Evolutionary conservation across 2,888 invertebrate genomes (phyloP).

Genomic region (Rhodophaea formosa): DNA sequence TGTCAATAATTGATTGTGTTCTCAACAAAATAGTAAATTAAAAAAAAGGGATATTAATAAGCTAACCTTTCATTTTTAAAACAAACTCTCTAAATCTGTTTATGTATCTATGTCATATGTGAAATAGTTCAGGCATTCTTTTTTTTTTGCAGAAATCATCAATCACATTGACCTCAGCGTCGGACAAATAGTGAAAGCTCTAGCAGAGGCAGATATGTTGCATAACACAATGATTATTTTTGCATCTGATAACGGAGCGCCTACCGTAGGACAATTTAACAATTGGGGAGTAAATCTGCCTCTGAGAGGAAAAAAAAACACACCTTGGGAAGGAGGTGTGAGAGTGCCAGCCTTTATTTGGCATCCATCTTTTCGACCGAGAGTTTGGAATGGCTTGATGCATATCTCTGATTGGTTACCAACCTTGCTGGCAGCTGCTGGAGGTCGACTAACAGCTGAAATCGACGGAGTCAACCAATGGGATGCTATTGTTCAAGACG

Average conservation of each 20-base stretch:
- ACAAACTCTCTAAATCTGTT: too few relatives aligned
- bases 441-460: constrained; percentile 49
- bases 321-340: constrained; percentile 92
- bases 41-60: too few relatives aligned
- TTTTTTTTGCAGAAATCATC: constrained; percentile 79
- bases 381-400: constrained; percentile 83
- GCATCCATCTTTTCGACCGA: constrained; percentile 81
- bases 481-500: constrained; percentile 80
- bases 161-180: constrained; percentile 90
- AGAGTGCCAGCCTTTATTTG: constrained; percentile 89
- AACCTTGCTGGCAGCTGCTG: constrained; percentile 80
- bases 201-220: constrained; percentile 85
- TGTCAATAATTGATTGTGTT: too few relatives aligned
- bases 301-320: constrained; percentile 89
- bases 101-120: too few relatives aligned
- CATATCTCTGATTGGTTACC: constrained; percentile 93
- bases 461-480: constrained; percentile 87
- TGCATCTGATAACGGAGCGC: constrained; percentile 94
- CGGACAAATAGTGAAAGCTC: constrained; percentile 86
- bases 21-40: too few relatives aligned
- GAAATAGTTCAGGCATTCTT: not conserved
- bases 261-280: constrained; percentile 86
- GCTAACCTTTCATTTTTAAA: too few relatives aligned
- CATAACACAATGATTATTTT: constrained; percentile 93
- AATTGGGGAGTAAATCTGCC: constrained; percentile 91